Evolutionary conservation across 2,888 invertebrate species (phyloP).

Genomic region (Noctua fimbriata): DNA sequence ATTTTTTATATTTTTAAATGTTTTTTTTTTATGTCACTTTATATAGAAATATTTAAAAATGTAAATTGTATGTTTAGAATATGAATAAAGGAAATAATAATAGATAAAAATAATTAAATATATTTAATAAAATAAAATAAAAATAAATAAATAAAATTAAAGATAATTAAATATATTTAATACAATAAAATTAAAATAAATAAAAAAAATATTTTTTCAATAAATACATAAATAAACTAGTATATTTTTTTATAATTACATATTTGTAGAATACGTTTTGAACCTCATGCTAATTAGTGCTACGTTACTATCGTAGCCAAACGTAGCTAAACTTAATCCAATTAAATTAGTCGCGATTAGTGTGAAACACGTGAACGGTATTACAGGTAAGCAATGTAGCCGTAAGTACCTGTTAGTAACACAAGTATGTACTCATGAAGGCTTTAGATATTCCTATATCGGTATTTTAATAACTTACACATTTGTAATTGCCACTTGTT

Average conservation of each 20-base stretch:
- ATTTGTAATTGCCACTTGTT: conserved; percentile 43
- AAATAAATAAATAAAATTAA: too few relatives aligned
- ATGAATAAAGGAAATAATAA: too few relatives aligned
- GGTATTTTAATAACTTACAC: conserved; percentile 17
- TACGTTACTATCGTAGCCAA: background rate
- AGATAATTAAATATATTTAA: too few relatives aligned
- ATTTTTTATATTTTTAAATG: too few relatives aligned
- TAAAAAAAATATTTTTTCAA: background rate
- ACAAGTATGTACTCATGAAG: background rate
- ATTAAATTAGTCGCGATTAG: conserved; percentile 8
- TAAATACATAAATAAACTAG: background rate
- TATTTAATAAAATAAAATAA: too few relatives aligned
- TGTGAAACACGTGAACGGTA: background rate
- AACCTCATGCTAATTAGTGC: background rate
- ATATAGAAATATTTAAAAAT: too few relatives aligned
- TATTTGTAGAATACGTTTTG: background rate
- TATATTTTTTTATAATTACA: background rate
- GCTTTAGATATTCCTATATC: conserved; percentile 17
- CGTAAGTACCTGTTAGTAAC: background rate
- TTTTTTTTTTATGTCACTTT: too few relatives aligned
- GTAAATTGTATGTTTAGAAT: too few relatives aligned
- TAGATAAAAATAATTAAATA: too few relatives aligned
- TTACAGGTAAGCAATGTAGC: conserved; percentile 2
- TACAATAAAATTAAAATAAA: background rate
- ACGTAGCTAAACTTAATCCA: conserved; percentile 4